phyloP scores from a whole-genome alignment of 2,797 vertebrate genomes.

The Eulemur albifrons region DNA sequence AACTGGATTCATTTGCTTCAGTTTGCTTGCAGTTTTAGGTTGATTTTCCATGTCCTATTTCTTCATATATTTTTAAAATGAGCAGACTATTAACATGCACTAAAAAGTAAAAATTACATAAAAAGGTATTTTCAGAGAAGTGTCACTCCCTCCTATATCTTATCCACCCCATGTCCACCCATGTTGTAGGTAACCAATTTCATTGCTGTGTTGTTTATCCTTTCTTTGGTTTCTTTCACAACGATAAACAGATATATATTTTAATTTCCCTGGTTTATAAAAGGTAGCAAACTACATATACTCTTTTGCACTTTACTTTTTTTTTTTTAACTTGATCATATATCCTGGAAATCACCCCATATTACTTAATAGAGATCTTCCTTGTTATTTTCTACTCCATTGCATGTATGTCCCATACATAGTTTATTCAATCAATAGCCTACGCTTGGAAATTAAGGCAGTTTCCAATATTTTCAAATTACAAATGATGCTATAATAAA shows the following conservation, averaged over 20 bases:
- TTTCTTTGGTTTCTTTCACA: background rate
- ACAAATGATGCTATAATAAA: background rate
- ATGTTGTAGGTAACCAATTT: background rate
- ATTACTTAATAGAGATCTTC: background rate
- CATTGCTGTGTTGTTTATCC: background rate
- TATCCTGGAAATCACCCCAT: background rate
- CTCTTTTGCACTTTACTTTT: background rate
- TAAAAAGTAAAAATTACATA: background rate
- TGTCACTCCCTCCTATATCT: background rate
- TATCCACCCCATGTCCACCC: background rate
- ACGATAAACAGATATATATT: background rate
- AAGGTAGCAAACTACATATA: background rate
- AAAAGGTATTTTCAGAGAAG: background rate
- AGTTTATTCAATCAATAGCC: background rate
- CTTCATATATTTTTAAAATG: background rate
- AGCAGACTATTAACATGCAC: background rate
- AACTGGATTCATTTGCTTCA: background rate
- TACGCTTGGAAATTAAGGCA: background rate
- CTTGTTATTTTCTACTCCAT: background rate
- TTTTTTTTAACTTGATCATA: background rate
- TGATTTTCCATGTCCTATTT: background rate
- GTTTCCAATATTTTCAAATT: background rate
- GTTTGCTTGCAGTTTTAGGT: background rate
- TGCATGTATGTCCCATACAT: background rate
- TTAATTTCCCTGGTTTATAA: background rate